These are phyloP conservation scores for Chiloscyllium plagiosum DNA, from an alignment of 2,113 vertebrate genomes.

Conservation along the genomic window DNA sequence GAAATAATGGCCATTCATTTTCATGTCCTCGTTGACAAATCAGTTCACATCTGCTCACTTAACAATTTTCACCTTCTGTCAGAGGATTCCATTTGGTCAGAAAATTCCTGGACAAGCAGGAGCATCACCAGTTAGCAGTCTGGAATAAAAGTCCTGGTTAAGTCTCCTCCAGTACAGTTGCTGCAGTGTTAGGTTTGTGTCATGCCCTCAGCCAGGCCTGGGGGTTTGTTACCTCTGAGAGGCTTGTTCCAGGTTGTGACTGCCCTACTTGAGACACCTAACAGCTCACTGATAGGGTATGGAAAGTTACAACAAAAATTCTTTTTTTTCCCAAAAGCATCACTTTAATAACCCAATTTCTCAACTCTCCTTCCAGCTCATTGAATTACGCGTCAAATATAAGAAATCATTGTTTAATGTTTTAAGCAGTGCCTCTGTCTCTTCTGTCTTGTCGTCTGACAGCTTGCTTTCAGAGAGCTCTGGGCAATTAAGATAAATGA, in stretches of 20 bases:
- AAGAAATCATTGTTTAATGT: slow-evolving; percentile 27
- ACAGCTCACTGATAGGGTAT: not conserved
- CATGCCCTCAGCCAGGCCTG: not conserved
- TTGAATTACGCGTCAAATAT: not conserved
- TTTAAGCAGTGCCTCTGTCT: not conserved
- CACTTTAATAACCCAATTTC: not conserved
- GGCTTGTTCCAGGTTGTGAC: not conserved
- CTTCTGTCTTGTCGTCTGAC: not conserved
- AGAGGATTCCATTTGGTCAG: not conserved
- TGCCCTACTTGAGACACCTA: not conserved
- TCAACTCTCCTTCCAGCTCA: not conserved
- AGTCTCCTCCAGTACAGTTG: not conserved
- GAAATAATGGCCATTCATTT: no score
- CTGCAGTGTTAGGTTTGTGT: not conserved
- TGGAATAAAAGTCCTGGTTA: not conserved
- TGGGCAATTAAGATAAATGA: not conserved
- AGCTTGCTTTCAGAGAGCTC: not conserved
- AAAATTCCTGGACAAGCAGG: not conserved
- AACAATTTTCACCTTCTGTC: no score
- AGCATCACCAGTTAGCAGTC: not conserved
- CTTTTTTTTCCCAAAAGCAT: not conserved
- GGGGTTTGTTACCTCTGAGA: not conserved
- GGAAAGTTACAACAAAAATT: not conserved
- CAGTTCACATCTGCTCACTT: no score
- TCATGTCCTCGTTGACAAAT: no score